A percentile compares a stretch with the other conserved stretches of the same genome.
These are phyloP conservation scores for Caloenas nicobarica DNA, from an alignment of 2,113 vertebrate species.

Conservation along the genomic window DNA sequence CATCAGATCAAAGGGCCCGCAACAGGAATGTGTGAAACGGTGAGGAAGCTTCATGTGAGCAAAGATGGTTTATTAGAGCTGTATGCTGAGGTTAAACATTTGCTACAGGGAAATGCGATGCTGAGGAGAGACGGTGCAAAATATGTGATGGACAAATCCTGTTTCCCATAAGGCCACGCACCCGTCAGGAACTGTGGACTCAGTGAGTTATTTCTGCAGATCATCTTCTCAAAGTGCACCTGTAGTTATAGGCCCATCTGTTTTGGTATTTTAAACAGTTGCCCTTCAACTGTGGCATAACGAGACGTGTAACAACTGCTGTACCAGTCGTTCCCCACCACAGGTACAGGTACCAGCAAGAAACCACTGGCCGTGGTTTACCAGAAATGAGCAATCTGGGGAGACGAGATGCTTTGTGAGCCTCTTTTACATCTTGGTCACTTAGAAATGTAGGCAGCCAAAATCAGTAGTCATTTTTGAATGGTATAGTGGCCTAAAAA, in stretches of 20 bases:
- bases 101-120: background rate
- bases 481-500: background rate
- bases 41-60: background rate
- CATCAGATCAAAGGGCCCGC: background rate
- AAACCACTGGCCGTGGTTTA: background rate
- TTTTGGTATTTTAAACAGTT: background rate
- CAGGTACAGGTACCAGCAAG: background rate
- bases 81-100: background rate
- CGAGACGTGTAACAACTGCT: fast-evolving
- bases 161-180: background rate
- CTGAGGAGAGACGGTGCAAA: background rate
- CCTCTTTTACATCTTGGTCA: background rate
- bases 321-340: background rate
- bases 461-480: background rate
- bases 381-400: background rate
- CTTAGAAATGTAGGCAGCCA: background rate
- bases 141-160: background rate
- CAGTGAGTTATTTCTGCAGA: background rate
- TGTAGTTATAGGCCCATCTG: background rate
- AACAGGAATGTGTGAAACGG: fast-evolving
- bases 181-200: background rate
- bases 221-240: background rate
- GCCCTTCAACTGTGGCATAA: fast-evolving
- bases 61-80: slow-evolving; percentile 16
- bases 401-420: background rate